Evolutionary conservation across 1,140 invertebrate species (phyloP), one percentile per base, ranked within the genome.

Genomic region (Pygmarrhopalites habei): DNA sequence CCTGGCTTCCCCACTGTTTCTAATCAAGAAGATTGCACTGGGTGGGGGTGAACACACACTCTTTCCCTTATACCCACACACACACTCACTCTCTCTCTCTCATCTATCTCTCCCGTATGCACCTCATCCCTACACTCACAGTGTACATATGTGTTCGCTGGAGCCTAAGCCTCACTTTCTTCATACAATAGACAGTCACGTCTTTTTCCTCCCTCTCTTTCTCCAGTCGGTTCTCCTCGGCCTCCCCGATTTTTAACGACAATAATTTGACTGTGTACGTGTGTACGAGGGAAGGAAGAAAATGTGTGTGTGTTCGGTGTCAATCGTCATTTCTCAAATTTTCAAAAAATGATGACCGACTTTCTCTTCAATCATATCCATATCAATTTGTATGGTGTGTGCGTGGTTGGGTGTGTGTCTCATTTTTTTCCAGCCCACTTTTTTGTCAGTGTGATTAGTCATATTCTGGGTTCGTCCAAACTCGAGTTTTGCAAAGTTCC

Each of bases 21-120:
- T 67, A 65, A 70, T 70, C 65, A 67, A 65, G 44, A 25, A 64
- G 58, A 67, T 64, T 64, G 62, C 47, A 66, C 59, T 60, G 58
- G 63, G 59, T 66, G 55, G 64, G 51, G 35, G 28, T 32, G 41
- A 44, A 52, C 23, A 12, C 7, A 26, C 5, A 17, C 17, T 21
- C 7, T 19, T 49, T 23, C 23, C 46, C 10, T 49, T 49, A n/a
- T 19, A 21, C 28, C 23, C 47, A 28, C 15, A 15, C 17, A 23
- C 46, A 7, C 21, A 12, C 29, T 28, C 21, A 12, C 35, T 59
- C 28, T 2, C 15, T 2, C 47, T 61, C 43, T 52, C 47, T 53
- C 60, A 12, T 26, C 14, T 14, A 17, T 23, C 21, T 52, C 19
- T 10, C 26, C 19, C n/a, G n/a, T 46, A 3, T 46, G 15, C 21